A percentile compares a stretch with the other conserved stretches of the same genome.
These are phyloP conservation scores for Trichosurus vulpecula DNA, from an alignment of 2,797 vertebrate species.

Conservation along the genomic window DNA sequence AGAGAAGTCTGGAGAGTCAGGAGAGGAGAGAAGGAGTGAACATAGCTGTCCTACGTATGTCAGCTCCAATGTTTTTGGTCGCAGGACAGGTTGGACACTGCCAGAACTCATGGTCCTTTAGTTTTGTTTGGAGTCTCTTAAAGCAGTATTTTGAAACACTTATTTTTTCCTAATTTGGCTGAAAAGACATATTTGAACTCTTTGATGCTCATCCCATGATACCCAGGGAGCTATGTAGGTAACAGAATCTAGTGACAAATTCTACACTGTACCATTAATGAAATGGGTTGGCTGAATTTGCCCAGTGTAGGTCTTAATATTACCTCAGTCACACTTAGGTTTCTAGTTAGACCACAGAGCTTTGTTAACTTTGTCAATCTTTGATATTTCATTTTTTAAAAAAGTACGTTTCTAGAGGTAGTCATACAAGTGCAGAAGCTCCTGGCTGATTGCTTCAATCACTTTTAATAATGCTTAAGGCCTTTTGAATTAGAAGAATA, in stretches of 20 bases:
- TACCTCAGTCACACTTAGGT: neutral
- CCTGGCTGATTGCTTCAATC: slow-evolving; percentile 50
- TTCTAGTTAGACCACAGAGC: neutral
- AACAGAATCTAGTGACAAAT: slow-evolving; percentile 38
- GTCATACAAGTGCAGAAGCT: slow-evolving; percentile 20
- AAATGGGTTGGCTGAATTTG: slow-evolving; percentile 38
- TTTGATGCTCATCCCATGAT: slow-evolving; percentile 17
- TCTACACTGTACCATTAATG: neutral
- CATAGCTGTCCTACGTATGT: neutral
- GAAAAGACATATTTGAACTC: neutral
- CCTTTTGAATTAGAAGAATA: slow-evolving; percentile 18
- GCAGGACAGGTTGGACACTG: neutral
- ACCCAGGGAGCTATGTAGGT: slow-evolving; percentile 22
- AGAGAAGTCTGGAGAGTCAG: neutral
- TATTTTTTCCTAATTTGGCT: neutral
- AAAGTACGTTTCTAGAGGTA: slow-evolving; percentile 9
- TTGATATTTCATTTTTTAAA: slow-evolving; percentile 27
- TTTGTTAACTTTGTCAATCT: slow-evolving; percentile 30
- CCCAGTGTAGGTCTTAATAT: slow-evolving; percentile 11
- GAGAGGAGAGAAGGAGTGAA: neutral
- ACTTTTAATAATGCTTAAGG: slow-evolving; percentile 30
- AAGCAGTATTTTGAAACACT: neutral
- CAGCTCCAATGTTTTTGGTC: neutral
- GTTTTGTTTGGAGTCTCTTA: slow-evolving; percentile 37
- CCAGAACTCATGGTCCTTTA: slow-evolving; percentile 18